phyloP scores from a whole-genome alignment of 35 echinoderm and acorn worm species.

The Stichopus chloronotus region DNA sequence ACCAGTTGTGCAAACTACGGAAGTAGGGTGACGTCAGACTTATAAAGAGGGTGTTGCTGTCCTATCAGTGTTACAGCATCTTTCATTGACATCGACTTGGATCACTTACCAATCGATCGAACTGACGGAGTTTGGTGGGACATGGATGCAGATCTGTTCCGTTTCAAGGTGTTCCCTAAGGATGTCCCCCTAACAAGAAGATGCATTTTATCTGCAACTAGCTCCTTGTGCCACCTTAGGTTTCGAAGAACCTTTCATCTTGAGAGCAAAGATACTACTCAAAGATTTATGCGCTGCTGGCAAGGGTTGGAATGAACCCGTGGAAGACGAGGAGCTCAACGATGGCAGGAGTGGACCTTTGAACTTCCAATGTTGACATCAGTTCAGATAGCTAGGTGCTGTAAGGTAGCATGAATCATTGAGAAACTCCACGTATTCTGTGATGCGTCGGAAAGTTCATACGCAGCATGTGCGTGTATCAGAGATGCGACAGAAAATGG shows the following conservation, averaged over 20 bases:
- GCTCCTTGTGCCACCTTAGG: slow-evolving; percentile 50
- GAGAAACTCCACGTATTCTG: slow-evolving; percentile 38
- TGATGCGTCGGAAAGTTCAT: slow-evolving; percentile 49
- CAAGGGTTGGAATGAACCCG: slow-evolving; percentile 46
- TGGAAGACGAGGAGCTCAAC: not conserved
- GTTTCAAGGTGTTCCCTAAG: too few relatives aligned
- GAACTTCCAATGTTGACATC: slow-evolving; percentile 36
- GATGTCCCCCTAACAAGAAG: slow-evolving; percentile 20
- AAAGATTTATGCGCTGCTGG: not conserved
- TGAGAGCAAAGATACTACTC: slow-evolving; percentile 19
- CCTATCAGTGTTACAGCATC: slow-evolving; percentile 24
- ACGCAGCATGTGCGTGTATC: slow-evolving; percentile 30
- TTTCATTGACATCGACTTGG: slow-evolving; percentile 50
- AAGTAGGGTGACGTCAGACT: slow-evolving; percentile 64
- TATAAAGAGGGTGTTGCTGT: slow-evolving; percentile 63
- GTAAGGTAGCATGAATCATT: not conserved
- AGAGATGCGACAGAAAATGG: not conserved
- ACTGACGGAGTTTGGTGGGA: slow-evolving; percentile 55
- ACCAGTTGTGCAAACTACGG: slow-evolving; percentile 31
- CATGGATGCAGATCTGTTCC: slow-evolving; percentile 41
- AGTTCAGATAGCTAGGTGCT: slow-evolving; percentile 31
- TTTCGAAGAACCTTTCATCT: slow-evolving; percentile 2
- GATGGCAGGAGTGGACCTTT: not conserved
- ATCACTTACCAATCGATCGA: slow-evolving; percentile 59
- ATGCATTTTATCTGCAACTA: slow-evolving; percentile 17